Conservation (phyloP, 53 echinoderm and acorn worm genomes). For the Arbacia lixula region DNA sequence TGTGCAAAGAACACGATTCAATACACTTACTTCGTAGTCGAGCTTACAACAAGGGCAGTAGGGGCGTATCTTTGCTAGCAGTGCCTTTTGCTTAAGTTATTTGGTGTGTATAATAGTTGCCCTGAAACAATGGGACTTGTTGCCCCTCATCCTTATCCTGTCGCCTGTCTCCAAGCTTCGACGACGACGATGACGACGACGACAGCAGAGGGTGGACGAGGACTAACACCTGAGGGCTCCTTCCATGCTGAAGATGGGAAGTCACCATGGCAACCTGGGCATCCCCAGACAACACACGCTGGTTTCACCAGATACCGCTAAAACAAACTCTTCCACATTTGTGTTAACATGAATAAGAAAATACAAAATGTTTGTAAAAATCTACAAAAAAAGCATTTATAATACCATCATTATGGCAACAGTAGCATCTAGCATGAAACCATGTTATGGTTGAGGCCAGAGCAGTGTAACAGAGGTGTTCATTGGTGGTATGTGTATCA, state of each 20-base stretch:
- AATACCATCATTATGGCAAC: slow-evolving; percentile 15
- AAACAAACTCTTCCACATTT: slow-evolving; percentile 31
- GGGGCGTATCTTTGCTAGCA: slow-evolving; percentile 25
- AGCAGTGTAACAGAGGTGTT: no score
- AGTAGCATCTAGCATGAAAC: slow-evolving; percentile 7
- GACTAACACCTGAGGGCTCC: no score
- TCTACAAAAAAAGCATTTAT: slow-evolving; percentile 33
- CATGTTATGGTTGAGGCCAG: background rate
- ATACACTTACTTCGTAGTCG: slow-evolving; percentile 7
- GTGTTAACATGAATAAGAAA: slow-evolving; percentile 8
- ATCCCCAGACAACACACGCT: no score
- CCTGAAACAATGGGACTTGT: no score
- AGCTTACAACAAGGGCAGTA: slow-evolving; percentile 5
- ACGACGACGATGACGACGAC: no score
- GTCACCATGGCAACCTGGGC: no score
- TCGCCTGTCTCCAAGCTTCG: no score
- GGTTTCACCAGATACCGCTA: no score
- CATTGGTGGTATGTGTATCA: background rate
- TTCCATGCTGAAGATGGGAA: no score
- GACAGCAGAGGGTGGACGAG: no score
- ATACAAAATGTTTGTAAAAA: slow-evolving; percentile 6
- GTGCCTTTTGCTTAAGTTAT: slow-evolving; percentile 45
- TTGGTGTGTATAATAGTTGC: background rate
- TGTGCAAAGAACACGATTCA: slow-evolving; percentile 10
- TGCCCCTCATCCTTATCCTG: no score